Conservation (phyloP, 2,113 vertebrate genomes). For the Bettongia penicillata region DNA sequence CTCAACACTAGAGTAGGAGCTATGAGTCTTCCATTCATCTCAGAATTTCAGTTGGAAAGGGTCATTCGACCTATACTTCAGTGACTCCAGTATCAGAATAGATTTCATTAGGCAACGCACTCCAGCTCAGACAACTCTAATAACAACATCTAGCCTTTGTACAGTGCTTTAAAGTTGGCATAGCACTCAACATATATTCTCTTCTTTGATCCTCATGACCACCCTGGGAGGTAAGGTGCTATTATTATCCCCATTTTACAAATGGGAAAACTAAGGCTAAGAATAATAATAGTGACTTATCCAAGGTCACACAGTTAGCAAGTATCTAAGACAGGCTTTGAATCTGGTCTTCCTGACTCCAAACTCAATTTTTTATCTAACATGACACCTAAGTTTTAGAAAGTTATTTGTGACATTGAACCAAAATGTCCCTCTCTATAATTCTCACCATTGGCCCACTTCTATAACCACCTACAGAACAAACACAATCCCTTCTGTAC, state of each 20-base stretch:
- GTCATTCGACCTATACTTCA: background rate
- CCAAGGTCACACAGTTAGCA: background rate
- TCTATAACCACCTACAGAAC: background rate
- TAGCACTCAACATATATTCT: background rate
- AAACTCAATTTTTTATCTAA: background rate
- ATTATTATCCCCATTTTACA: background rate
- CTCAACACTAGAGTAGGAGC: background rate
- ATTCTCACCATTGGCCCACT: background rate
- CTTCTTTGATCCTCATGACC: background rate
- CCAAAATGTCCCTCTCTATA: background rate
- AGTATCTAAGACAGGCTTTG: background rate
- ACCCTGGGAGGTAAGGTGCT: background rate
- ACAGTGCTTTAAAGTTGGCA: background rate
- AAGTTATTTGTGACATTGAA: background rate
- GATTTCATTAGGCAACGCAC: background rate
- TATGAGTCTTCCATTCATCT: background rate
- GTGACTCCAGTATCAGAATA: background rate
- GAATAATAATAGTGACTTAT: background rate
- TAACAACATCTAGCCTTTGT: background rate
- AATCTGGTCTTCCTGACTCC: background rate
- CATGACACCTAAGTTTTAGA: background rate
- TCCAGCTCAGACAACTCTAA: background rate
- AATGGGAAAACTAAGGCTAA: background rate
- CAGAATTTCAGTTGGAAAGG: background rate
- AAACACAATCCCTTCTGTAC: background rate